Evolutionary conservation across 2,888 invertebrate genomes (phyloP), one percentile per base, ranked within the genome.

Genomic region (Netelia fuscicornis): DNA sequence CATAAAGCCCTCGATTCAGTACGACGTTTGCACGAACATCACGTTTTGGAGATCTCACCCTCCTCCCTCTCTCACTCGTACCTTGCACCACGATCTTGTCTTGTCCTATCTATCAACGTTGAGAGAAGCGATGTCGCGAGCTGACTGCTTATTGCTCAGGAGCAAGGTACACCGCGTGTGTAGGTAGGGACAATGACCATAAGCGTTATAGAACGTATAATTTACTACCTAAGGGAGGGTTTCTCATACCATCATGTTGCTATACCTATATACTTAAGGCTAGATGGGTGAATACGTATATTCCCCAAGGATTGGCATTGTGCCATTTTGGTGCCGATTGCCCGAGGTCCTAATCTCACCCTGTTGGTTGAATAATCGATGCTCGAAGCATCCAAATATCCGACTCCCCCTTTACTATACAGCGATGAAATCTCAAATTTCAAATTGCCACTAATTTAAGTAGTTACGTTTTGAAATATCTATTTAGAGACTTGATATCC

Each of bases 361-460:
- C 64, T 56, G 56, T 48, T 20, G n/a, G 11, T 56, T 75, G 75
- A 80, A 80, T 80, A 70, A 83, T 83, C 70, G 83, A 79, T 79
- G 44, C 23, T 17, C 44, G 60, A 68, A 68, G 68, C 54, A 62
- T 44, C 68, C 67, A 23, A 64, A 71, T 58, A 62, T n/a, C 20
- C 10, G 52, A 20, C 37, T 67, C 37, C 42, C 62, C 17, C 60
- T 23, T 25, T 30, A n/a, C 17, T 10, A 20, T 23, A 52, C 20
- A 23, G 52, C 17, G 52, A 9, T n/a, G 52, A 25, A 17, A 64
- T 64, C 37, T 37, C 37, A 8, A 37, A 37, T 37, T 8, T 37
- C 30, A 5, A 30, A 30, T 37, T 6, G 37, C 0, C 0, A 30
- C 37, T 8, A 37, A 37, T 37, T 37, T 37, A 37, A 37, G 5